Percentiles rank a stretch among this genome's conserved stretches.
These are phyloP conservation scores for Trichechus manatus DNA, from an alignment of 2,113 vertebrate genomes.

Conservation along the genomic window DNA sequence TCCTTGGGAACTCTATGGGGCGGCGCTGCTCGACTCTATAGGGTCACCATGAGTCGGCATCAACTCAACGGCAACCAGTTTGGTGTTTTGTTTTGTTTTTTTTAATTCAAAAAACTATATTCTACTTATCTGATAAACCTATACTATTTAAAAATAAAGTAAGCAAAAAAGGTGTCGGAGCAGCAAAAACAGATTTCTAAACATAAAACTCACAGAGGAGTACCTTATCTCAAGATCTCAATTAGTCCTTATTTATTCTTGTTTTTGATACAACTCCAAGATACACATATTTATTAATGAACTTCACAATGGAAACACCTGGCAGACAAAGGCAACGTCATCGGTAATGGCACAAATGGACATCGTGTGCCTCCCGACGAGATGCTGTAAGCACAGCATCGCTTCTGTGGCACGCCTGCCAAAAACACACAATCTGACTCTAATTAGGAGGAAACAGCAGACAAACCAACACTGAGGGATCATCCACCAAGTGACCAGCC, in stretches of 20 bases:
- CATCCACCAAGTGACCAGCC: not conserved
- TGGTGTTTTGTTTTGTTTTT: too few species aligned
- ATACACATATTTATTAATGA: not conserved
- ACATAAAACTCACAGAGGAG: not conserved
- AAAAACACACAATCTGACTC: not conserved
- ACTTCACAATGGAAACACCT: not conserved
- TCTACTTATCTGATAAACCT: constrained; percentile 11
- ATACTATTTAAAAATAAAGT: not conserved
- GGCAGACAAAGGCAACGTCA: not conserved
- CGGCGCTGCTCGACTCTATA: too few species aligned
- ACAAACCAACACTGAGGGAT: not conserved
- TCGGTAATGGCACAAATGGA: not conserved
- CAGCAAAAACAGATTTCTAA: not conserved
- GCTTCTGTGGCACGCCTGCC: not conserved
- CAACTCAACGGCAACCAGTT: too few species aligned
- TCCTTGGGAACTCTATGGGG: too few species aligned
- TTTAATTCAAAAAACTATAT: not conserved
- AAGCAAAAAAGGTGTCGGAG: not conserved
- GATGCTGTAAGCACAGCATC: not conserved
- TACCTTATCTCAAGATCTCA: not conserved
- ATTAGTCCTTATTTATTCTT: not conserved
- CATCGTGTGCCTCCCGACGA: not conserved
- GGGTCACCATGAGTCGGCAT: too few species aligned
- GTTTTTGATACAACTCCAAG: not conserved
- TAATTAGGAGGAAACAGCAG: not conserved